These are phyloP conservation scores for Drosophila subobscura DNA, from an alignment of 1,140 invertebrate species.

Conservation along the genomic window DNA sequence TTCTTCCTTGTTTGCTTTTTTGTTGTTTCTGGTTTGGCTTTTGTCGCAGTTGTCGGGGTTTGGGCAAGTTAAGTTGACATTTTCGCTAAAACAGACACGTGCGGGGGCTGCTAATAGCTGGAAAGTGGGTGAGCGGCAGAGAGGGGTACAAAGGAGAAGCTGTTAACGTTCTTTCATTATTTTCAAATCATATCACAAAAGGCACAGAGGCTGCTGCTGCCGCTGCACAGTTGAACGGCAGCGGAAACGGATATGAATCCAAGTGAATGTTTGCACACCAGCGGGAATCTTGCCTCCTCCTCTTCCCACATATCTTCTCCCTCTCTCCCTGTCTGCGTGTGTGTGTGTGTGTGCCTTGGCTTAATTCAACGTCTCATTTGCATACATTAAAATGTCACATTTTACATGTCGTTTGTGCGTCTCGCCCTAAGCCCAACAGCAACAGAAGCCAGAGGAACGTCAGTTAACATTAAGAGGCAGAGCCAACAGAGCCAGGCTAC, in stretches of 20 bases:
- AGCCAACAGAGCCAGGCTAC: background rate
- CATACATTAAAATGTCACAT: slow-evolving; percentile 83
- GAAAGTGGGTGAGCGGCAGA: slow-evolving; percentile 1
- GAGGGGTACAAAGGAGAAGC: slow-evolving; percentile 4
- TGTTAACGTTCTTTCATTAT: slow-evolving; percentile 72
- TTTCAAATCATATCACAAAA: slow-evolving; percentile 80
- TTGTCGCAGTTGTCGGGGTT: slow-evolving; percentile 37
- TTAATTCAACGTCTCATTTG: slow-evolving; percentile 82
- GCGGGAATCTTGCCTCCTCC: slow-evolving; percentile 11
- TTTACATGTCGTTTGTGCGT: slow-evolving; percentile 81
- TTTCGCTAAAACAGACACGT: slow-evolving; percentile 54
- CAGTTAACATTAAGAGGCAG: slow-evolving; percentile 71
- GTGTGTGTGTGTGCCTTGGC: slow-evolving; percentile 52
- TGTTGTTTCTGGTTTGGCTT: slow-evolving; percentile 33
- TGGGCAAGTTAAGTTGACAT: slow-evolving; percentile 76
- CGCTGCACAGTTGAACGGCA: slow-evolving; percentile 20
- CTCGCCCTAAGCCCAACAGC: slow-evolving; percentile 72
- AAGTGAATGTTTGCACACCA: slow-evolving; percentile 63
- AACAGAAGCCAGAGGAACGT: slow-evolving; percentile 48
- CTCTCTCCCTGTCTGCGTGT: background rate
- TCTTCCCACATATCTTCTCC: background rate
- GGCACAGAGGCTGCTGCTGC: slow-evolving; percentile 4
- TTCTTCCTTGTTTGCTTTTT: background rate
- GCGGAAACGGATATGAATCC: slow-evolving; percentile 73
- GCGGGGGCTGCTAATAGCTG: slow-evolving; percentile 38